phyloP scores from a whole-genome alignment of 23 tunicate genomes.

The Botrylloides violaceus region DNA sequence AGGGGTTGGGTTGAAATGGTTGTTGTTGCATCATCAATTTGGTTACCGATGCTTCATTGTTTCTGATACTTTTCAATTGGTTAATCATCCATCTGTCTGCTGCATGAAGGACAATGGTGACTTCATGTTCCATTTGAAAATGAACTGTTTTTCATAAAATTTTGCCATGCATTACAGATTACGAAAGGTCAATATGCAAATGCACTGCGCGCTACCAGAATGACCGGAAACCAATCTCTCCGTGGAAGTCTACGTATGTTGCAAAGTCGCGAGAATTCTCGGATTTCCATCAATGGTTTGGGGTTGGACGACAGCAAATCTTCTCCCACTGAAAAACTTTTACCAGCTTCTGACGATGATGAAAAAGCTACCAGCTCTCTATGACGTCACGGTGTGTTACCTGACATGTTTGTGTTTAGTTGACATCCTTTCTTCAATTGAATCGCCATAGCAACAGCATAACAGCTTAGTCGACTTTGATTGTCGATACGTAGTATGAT shows the following conservation, averaged over 20 bases:
- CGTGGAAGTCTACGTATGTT: neutral
- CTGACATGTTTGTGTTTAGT: neutral
- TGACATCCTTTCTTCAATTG: neutral
- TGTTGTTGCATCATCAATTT: no score
- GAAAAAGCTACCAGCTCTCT: neutral
- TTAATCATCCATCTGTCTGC: no score
- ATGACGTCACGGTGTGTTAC: neutral
- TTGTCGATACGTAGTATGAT: no score
- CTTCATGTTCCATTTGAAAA: no score
- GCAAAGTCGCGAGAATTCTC: neutral
- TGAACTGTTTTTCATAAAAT: no score
- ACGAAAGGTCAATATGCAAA: constrained; percentile 53
- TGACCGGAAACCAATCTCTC: constrained; percentile 44
- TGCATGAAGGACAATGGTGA: no score
- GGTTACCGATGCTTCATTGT: no score
- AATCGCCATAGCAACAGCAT: neutral
- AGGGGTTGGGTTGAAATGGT: no score
- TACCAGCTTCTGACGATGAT: no score
- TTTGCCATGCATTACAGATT: constrained; percentile 57
- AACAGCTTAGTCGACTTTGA: no score
- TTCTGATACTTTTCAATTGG: no score
- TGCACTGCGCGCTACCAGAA: constrained; percentile 64
- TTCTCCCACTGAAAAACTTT: neutral
- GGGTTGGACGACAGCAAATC: neutral
- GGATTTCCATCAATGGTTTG: neutral